Base-by-base conservation (phyloP, 2,113 vertebrate species). In the Reinhardtius hippoglossoides region DNA sequence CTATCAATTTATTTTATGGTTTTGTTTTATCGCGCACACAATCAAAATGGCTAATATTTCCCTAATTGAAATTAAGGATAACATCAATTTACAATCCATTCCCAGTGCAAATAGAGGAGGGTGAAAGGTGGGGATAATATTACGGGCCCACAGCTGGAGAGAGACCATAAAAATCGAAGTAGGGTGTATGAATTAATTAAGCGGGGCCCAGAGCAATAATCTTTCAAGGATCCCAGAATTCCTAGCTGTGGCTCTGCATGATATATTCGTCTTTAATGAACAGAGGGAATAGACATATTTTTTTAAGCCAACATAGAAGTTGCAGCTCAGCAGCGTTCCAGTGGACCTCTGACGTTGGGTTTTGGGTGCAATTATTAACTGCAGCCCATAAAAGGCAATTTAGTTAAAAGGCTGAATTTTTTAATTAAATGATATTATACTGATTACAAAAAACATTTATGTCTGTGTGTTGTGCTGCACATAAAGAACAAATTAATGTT, bases 151-250 rank as follows among this genome's bases (percentile, higher is more conserved):
- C 88, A 87, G 87, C 80, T 87, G 80, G 82, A 80, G 80, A 77
- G 68, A 72, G 69, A 46, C 82, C 80, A 79, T 91, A 88, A 89
- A 91, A 91, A 78, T 89, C 82, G 67, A 89, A 65, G 87, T 76
- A 74, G 84, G 82, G 85, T 88, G 84, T 58, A 82, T 87, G 87
- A 92, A 92, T 92, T 91, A 91, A 91, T 92, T 92, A 90, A 83
- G 80, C 77, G 54, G 77, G 83, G 80, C 85, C 81, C 85, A 87
- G 57, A 90, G 83, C 80, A 91, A 89, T 90, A 87, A 87, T 73
- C 78, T 85, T 88, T 78, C 63, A 88, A 62, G 82, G 55, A 54
- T 89, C 85, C 84, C 84, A 77, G 77, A 82, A 86, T 89, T 89
- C 77, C 71, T 71, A 9, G 57, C 82, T 76, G 35, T 77, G 74